These are phyloP conservation scores for Heliocidaris tuberculata DNA, from an alignment of 35 echinoderm and acorn worm species.

Conservation along the genomic window DNA sequence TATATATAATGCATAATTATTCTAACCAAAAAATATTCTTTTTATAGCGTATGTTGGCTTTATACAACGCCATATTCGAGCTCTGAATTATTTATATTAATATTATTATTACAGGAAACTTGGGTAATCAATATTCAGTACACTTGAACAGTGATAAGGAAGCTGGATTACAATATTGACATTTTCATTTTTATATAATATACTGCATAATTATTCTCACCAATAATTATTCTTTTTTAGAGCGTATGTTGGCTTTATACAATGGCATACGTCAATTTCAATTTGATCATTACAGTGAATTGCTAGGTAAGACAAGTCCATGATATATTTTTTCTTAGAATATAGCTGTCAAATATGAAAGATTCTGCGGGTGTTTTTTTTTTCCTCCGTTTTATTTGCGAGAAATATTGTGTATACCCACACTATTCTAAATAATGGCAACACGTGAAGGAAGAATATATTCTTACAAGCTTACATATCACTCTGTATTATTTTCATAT, in stretches of 20 bases:
- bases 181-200: not conserved
- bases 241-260: not conserved
- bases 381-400: not conserved
- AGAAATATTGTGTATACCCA: not conserved
- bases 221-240: not conserved
- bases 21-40: no score
- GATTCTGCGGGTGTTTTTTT: constrained; percentile 8
- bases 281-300: not conserved
- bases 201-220: not conserved
- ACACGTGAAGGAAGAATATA: not conserved
- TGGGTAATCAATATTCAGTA: not conserved
- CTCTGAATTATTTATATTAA: not conserved
- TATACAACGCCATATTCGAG: no score
- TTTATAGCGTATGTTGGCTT: no score
- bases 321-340: not conserved
- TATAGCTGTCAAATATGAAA: not conserved
- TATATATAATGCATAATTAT: no score
- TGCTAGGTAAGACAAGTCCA: not conserved
- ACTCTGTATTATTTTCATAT: not conserved
- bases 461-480: not conserved
- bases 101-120: not conserved
- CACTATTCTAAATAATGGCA: not conserved
- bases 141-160: not conserved
- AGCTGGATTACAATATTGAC: not conserved
- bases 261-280: not conserved